Percentiles rank a stretch among this genome's conserved stretches.
phyloP scores from a whole-genome alignment of 2,888 invertebrate species.

The Conomelus anceps region DNA sequence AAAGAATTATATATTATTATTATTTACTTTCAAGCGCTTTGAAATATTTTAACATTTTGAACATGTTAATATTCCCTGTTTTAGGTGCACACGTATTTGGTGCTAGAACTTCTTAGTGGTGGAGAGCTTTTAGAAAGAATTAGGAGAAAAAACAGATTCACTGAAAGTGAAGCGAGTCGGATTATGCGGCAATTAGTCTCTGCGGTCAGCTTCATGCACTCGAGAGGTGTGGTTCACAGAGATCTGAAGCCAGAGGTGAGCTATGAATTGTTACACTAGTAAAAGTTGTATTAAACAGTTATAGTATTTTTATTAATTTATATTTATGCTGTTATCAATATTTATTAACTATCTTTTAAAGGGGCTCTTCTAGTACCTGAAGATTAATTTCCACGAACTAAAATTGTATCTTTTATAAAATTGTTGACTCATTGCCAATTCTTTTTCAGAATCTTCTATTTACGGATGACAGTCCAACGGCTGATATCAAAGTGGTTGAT shows the following conservation, averaged over 20 bases:
- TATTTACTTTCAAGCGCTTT: neutral
- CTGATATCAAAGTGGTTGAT: slow-evolving; percentile 82
- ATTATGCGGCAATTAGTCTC: slow-evolving; percentile 75
- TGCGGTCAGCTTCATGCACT: slow-evolving; percentile 81
- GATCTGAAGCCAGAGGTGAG: slow-evolving; percentile 89
- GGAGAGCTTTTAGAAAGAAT: slow-evolving; percentile 72
- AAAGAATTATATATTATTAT: neutral
- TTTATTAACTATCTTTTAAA: no score
- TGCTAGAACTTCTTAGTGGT: slow-evolving; percentile 77
- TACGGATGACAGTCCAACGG: slow-evolving; percentile 49
- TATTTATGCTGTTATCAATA: no score
- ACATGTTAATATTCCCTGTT: slow-evolving; percentile 15
- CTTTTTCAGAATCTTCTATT: slow-evolving; percentile 46
- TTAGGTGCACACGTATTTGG: slow-evolving; percentile 77
- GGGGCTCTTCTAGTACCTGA: no score
- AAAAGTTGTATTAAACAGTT: neutral
- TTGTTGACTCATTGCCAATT: neutral
- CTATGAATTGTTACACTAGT: neutral
- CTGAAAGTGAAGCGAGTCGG: slow-evolving; percentile 69
- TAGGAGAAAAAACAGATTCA: slow-evolving; percentile 57
- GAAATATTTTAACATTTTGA: slow-evolving; percentile 1
- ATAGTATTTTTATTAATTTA: neutral
- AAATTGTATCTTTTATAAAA: no score
- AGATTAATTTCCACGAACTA: no score
- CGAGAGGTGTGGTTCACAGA: slow-evolving; percentile 76